Evolutionary conservation across 1,140 invertebrate species (phyloP).

Genomic region (Drosophila teissieri): DNA sequence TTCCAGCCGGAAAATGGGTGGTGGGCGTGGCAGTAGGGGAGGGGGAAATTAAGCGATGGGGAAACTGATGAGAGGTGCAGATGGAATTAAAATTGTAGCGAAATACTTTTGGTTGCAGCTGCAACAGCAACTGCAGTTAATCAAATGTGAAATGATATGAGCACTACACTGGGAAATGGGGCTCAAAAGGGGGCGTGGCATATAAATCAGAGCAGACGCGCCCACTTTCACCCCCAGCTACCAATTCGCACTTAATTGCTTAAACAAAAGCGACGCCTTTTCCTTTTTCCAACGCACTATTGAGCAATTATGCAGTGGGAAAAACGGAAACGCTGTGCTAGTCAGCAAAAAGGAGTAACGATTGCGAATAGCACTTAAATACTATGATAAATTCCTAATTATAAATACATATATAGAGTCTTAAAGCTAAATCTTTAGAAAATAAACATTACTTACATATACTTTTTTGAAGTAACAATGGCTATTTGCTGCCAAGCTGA

Average conservation of each 20-base stretch:
- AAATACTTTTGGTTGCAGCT: constrained; percentile 62
- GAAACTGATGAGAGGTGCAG: background rate
- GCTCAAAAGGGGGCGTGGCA: constrained; percentile 1
- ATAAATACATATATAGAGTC: too few relatives aligned
- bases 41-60: constrained; percentile 30
- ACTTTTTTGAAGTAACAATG: too few relatives aligned
- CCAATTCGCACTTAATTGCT: constrained; percentile 65
- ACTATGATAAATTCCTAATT: too few relatives aligned
- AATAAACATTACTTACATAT: too few relatives aligned
- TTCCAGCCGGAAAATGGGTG: background rate
- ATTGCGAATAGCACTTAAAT: too few relatives aligned
- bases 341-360: background rate
- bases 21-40: background rate
- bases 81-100: constrained; percentile 72
- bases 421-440: too few relatives aligned
- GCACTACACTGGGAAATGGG: constrained; percentile 11
- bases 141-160: constrained; percentile 70
- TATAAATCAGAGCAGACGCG: constrained; percentile 60
- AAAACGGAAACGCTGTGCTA: constrained; percentile 32
- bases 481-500: too few relatives aligned
- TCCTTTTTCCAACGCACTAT: constrained; percentile 52
- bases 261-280: constrained; percentile 59
- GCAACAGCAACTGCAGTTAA: constrained; percentile 65
- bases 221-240: constrained; percentile 1
- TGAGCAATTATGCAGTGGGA: constrained; percentile 67